Conservation (phyloP, 2,113 vertebrate genomes). For the Hipposideros armiger region DNA sequence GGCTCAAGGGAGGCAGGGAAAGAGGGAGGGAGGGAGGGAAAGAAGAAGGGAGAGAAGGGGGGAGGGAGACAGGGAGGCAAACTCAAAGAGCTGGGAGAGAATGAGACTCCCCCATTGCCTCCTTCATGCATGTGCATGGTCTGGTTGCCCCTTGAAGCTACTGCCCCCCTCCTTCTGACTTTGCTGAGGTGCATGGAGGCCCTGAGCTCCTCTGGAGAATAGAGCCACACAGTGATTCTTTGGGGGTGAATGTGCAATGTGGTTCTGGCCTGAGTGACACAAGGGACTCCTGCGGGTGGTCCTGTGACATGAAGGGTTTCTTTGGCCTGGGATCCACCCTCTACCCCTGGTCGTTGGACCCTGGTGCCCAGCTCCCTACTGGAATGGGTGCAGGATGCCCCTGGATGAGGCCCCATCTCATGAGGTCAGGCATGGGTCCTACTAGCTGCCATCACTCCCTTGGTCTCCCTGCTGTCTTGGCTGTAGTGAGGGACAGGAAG, state of each 20-base stretch:
- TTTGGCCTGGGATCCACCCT: no score
- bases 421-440: neutral
- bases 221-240: no score
- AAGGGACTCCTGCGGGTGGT: neutral
- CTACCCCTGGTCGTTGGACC: neutral
- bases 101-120: neutral
- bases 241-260: accelerated
- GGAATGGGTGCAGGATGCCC: accelerated
- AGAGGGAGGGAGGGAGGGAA: neutral
- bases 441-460: neutral
- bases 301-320: neutral
- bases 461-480: neutral
- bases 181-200: accelerated
- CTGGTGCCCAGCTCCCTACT: no score
- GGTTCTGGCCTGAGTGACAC: neutral
- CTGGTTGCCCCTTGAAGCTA: neutral
- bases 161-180: neutral
- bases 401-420: neutral
- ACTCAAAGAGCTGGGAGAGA: neutral
- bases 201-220: neutral
- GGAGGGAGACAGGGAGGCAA: no score
- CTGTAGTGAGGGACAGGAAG: neutral
- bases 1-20: neutral
- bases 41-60: accelerated
- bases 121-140: neutral